phyloP scores from a whole-genome alignment of 2,113 vertebrate genomes.

The Ancistrus triradiatus region DNA sequence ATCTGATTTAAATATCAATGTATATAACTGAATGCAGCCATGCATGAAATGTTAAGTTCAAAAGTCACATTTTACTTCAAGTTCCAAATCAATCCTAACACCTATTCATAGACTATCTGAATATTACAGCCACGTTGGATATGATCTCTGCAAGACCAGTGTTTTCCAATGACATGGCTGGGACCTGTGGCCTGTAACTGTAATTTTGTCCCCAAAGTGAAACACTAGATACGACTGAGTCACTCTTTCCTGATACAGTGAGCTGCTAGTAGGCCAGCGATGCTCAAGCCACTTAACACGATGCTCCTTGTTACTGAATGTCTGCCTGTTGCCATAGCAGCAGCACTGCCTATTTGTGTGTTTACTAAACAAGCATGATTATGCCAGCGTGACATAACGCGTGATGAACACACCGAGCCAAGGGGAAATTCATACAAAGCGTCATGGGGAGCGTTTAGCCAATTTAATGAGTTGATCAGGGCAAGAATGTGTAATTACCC shows the following conservation, averaged over 20 bases:
- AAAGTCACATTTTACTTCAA: too few species aligned
- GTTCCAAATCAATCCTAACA: too few species aligned
- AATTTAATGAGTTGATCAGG: slow-evolving; percentile 39
- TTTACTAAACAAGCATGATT: slow-evolving; percentile 44
- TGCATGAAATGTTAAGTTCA: too few species aligned
- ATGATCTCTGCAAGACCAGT: too few species aligned
- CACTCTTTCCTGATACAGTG: background rate
- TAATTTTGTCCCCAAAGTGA: background rate
- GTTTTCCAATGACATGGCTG: too few species aligned
- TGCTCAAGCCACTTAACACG: slow-evolving; percentile 9
- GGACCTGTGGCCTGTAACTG: too few species aligned
- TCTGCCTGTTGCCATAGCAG: slow-evolving; percentile 31
- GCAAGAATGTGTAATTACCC: slow-evolving; percentile 38
- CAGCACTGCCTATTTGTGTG: slow-evolving; percentile 23
- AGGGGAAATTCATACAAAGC: slow-evolving; percentile 22
- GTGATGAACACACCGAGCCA: slow-evolving; percentile 12
- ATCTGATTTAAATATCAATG: too few species aligned
- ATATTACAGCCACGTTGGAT: too few species aligned
- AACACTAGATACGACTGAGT: slow-evolving; percentile 5
- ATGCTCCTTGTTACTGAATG: background rate
- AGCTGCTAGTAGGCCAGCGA: background rate
- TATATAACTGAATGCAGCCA: too few species aligned
- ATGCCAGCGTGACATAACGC: slow-evolving; percentile 38
- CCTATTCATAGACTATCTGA: too few species aligned
- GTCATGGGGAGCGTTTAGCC: slow-evolving; percentile 31